Evolutionary conservation across 1,140 invertebrate genomes (phyloP).

Genomic region (Calephelis virginiensis): DNA sequence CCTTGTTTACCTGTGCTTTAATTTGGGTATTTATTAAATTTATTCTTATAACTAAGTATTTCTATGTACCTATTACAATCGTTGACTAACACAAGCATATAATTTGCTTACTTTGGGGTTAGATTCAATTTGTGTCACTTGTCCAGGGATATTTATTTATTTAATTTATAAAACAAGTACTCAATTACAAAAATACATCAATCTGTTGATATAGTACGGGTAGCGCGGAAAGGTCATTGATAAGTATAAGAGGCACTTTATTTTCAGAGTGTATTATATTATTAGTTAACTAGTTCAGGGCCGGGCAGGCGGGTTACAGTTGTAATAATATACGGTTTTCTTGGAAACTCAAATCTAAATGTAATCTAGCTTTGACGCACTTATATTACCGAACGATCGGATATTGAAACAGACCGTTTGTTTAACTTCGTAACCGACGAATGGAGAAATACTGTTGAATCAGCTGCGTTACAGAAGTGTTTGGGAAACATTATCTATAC

Average conservation of each 20-base stretch:
- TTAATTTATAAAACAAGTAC: too few species aligned
- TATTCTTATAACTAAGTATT: too few species aligned
- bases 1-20: too few species aligned
- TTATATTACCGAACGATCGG: conserved; percentile 5
- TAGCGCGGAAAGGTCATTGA: conserved; percentile 34
- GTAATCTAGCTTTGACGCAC: conserved; percentile 15
- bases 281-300: conserved; percentile 51
- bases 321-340: conserved; percentile 42
- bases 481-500: not conserved
- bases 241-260: conserved; percentile 40
- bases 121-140: too few species aligned
- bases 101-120: too few species aligned
- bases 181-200: too few species aligned
- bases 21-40: too few species aligned
- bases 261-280: conserved; percentile 35
- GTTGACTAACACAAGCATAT: too few species aligned
- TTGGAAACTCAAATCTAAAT: conserved; percentile 38
- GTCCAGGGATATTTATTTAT: too few species aligned
- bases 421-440: not conserved
- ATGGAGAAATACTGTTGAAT: conserved; percentile 14
- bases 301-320: conserved; percentile 24
- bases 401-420: conserved; percentile 6
- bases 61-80: too few species aligned
- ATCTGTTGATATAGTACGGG: too few species aligned
- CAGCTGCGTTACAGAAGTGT: conserved; percentile 12